These are phyloP conservation scores for Oryzias sinensis DNA, from an alignment of 2,797 vertebrate genomes.

Conservation along the genomic window DNA sequence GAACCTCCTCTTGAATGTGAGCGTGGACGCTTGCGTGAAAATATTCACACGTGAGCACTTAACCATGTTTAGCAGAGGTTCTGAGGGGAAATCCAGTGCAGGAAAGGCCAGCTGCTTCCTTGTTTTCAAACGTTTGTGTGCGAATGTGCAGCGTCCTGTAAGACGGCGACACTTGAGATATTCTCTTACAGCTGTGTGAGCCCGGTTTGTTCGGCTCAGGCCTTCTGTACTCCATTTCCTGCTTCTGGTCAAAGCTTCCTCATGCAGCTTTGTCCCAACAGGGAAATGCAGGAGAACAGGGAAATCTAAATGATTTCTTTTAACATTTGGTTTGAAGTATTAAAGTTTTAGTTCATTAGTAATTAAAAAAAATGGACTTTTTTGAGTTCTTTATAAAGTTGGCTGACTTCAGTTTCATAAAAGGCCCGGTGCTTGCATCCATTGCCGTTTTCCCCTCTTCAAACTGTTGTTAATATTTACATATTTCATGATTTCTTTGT, in stretches of 20 bases:
- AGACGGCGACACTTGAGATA: conserved; percentile 16
- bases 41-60: background rate
- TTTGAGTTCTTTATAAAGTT: too few species aligned
- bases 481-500: background rate
- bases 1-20: conserved; percentile 2
- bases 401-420: background rate
- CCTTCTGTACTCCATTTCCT: conserved; percentile 15
- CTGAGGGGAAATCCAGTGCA: conserved; percentile 2
- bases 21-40: background rate
- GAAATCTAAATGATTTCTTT: conserved; percentile 40
- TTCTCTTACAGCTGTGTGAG: conserved; percentile 19
- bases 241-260: conserved; percentile 33
- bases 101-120: conserved; percentile 30
- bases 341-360: background rate
- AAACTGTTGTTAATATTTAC: background rate
- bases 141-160: conserved; percentile 8
- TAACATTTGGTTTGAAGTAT: background rate
- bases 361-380: too few species aligned
- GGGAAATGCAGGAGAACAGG: conserved; percentile 44
- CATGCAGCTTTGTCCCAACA: conserved; percentile 55
- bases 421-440: conserved; percentile 4
- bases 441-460: conserved; percentile 1
- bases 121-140: conserved; percentile 4
- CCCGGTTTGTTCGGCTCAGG: conserved; percentile 6
- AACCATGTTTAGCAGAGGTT: background rate